phyloP scores from a whole-genome alignment of 2,113 vertebrate genomes.

The Plestiodon gilberti region DNA sequence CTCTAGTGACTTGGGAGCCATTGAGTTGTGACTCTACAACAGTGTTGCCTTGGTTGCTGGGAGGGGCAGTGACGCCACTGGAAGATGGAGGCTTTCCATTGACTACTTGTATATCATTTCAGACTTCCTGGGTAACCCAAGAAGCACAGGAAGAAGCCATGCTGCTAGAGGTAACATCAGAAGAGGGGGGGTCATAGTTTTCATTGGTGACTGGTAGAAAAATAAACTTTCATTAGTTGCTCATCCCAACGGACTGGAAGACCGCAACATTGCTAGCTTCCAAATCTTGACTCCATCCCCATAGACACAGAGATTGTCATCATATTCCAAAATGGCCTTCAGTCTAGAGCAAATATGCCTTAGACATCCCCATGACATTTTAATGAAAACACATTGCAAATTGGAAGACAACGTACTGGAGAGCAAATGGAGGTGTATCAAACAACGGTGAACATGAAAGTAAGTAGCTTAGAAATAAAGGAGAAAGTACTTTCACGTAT shows the following conservation, averaged over 20 bases:
- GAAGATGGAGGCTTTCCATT: not conserved
- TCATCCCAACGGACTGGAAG: not conserved
- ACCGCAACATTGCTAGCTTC: not conserved
- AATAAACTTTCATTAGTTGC: no score
- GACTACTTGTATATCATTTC: not conserved
- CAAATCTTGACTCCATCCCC: not conserved
- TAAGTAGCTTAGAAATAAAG: conserved; percentile 29
- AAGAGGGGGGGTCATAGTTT: no score
- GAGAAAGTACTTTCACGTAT: not conserved
- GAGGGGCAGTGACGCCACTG: not conserved
- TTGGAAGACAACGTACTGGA: conserved; percentile 53
- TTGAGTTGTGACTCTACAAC: no score
- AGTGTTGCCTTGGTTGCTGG: not conserved
- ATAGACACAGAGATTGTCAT: not conserved
- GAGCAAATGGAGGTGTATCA: conserved; percentile 9
- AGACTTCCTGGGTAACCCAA: not conserved
- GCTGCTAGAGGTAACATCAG: no score
- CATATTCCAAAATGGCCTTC: not conserved
- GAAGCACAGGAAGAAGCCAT: not conserved
- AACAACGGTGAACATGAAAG: conserved; percentile 31
- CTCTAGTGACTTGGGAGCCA: no score
- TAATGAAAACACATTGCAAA: conserved; percentile 54
- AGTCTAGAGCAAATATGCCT: not conserved
- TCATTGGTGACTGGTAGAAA: no score
- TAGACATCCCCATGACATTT: conserved; percentile 21